Conservation (phyloP, 2,113 vertebrate genomes). For the Phocoena sinus region DNA sequence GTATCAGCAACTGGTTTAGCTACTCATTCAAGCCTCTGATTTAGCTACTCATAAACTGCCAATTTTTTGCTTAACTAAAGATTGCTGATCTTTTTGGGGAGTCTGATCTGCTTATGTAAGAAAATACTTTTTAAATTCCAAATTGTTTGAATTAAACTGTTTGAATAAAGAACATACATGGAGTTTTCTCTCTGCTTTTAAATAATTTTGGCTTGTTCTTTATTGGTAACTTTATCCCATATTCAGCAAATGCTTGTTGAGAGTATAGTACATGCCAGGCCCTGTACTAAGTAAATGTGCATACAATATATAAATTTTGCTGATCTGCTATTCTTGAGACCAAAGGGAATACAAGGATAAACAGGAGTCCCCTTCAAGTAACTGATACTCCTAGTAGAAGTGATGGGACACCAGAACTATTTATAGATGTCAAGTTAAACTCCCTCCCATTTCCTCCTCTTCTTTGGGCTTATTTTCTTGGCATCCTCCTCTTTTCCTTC, state of each 20-base stretch:
- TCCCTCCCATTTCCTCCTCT: not conserved
- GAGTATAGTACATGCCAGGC: not conserved
- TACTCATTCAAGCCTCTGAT: not conserved
- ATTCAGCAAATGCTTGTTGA: not conserved
- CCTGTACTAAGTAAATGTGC: not conserved
- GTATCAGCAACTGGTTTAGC: not conserved
- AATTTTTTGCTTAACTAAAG: slow-evolving; percentile 9
- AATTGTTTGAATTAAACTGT: slow-evolving; percentile 19
- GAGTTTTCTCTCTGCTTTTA: slow-evolving; percentile 20
- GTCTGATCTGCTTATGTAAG: not conserved
- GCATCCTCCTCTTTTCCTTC: not conserved
- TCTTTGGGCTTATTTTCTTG: slow-evolving; percentile 6
- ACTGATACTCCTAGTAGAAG: not conserved
- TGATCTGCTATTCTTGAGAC: not conserved
- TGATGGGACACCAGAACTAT: not conserved
- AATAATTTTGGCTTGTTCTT: slow-evolving; percentile 15
- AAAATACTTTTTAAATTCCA: slow-evolving; percentile 25
- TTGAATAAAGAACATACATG: slow-evolving; percentile 16
- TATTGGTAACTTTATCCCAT: slow-evolving; percentile 21
- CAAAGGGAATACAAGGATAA: not conserved
- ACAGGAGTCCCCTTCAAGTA: not conserved
- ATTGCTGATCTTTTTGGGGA: not conserved
- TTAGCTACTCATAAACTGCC: not conserved
- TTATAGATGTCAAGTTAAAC: not conserved
- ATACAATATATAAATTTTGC: not conserved